phyloP scores from a whole-genome alignment of 2,113 vertebrate species.

The Thymallus thymallus region DNA sequence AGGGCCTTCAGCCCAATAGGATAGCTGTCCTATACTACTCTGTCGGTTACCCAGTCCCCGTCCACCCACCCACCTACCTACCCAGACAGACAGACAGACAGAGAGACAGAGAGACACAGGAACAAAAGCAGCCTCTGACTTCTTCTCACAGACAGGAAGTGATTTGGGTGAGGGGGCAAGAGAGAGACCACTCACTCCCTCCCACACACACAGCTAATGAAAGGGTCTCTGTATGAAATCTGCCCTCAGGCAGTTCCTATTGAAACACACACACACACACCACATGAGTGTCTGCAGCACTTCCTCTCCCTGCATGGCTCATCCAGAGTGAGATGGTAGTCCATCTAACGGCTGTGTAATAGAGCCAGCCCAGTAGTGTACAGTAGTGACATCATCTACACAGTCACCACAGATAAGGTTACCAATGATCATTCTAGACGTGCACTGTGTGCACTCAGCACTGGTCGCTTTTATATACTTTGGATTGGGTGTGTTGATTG shows the following conservation, averaged over 20 bases:
- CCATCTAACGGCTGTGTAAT: neutral
- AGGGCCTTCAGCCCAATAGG: neutral
- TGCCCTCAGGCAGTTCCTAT: neutral
- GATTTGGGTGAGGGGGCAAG: neutral
- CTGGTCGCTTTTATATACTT: too few relatives aligned
- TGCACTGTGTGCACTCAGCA: too few relatives aligned
- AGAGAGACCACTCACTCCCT: neutral
- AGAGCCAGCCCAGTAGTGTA: too few relatives aligned
- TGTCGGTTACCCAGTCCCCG: neutral
- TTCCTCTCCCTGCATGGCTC: neutral
- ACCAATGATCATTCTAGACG: too few relatives aligned
- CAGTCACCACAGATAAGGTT: too few relatives aligned
- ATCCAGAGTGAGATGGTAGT: conserved; percentile 29
- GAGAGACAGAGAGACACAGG: neutral
- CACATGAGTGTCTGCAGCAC: neutral
- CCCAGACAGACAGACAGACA: too few relatives aligned
- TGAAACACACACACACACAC: neutral
- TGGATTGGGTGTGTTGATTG: neutral
- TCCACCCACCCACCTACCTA: neutral
- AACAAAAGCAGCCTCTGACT: neutral
- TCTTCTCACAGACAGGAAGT: neutral
- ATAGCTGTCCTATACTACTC: neutral
- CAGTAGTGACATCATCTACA: too few relatives aligned
- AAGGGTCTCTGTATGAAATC: neutral
- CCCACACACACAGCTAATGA: conserved; percentile 4